phyloP scores from a whole-genome alignment of 2,888 invertebrate species.

The Xestia xanthographa region DNA sequence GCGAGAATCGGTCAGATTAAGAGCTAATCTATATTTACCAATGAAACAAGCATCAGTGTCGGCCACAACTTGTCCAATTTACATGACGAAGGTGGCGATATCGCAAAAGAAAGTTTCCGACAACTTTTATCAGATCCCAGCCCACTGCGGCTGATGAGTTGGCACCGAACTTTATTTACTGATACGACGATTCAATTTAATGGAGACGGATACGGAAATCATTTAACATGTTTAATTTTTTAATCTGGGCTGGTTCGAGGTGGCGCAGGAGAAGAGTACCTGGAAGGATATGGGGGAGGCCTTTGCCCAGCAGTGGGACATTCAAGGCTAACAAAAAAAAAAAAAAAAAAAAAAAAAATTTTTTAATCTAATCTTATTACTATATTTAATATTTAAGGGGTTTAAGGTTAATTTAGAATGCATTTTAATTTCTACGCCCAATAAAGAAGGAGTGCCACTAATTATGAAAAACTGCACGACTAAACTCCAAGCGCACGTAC shows the following conservation, averaged over 20 bases:
- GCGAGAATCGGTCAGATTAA: constrained; percentile 81
- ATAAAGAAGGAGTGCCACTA: constrained; percentile 20
- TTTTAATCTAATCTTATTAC: constrained; percentile 10
- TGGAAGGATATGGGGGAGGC: too few relatives aligned
- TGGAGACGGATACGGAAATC: constrained; percentile 77
- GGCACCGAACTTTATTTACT: constrained; percentile 88
- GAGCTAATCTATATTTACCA: constrained; percentile 86
- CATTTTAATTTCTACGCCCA: not conserved
- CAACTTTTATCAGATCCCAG: constrained; percentile 89
- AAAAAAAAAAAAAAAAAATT: too few relatives aligned
- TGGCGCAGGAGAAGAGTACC: too few relatives aligned
- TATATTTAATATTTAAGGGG: not conserved
- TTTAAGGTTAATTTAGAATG: not conserved
- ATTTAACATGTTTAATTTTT: constrained; percentile 37
- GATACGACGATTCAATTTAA: constrained; percentile 80
- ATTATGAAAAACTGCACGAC: constrained; percentile 38
- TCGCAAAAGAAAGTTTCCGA: constrained; percentile 88
- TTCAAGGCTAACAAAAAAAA: too few relatives aligned
- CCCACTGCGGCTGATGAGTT: constrained; percentile 88
- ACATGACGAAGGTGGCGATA: constrained; percentile 90
- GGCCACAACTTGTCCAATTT: constrained; percentile 88
- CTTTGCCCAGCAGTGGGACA: too few relatives aligned
- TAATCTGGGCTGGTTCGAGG: too few relatives aligned
- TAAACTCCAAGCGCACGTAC: constrained; percentile 41
- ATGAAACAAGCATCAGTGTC: constrained; percentile 86